Percentiles rank a stretch among this genome's conserved stretches.
Conservation (phyloP, 2,797 vertebrate species). For the Aeoliscus strigatus region DNA sequence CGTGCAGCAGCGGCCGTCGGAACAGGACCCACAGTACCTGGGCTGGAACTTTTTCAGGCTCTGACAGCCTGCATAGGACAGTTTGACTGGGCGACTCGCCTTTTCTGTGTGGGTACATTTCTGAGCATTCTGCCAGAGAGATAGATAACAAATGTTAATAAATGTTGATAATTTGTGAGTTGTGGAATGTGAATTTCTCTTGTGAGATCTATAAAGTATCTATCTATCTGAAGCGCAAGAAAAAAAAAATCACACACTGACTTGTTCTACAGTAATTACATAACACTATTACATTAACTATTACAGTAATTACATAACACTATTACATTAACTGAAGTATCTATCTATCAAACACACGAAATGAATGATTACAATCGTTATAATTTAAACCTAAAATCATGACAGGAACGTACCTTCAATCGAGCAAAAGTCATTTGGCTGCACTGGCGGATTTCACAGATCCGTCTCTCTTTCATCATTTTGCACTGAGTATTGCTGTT, state of each 20-base stretch:
- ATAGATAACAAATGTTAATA: constrained; percentile 3
- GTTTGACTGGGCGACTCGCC: constrained; percentile 64
- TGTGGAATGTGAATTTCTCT: no score
- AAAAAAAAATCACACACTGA: no score
- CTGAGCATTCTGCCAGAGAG: constrained; percentile 77
- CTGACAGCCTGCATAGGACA: constrained; percentile 77
- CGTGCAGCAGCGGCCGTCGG: constrained; percentile 81
- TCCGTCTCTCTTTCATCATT: constrained; percentile 80
- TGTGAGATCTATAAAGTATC: no score
- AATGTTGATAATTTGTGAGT: background rate
- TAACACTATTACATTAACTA: background rate
- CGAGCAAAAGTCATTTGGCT: constrained; percentile 61
- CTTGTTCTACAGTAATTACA: no score
- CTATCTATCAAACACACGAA: no score
- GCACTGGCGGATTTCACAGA: constrained; percentile 86
- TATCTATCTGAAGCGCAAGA: no score
- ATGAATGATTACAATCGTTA: background rate
- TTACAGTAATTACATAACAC: no score
- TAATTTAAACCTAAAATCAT: background rate
- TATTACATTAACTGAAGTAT: no score
- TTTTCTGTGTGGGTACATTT: constrained; percentile 80
- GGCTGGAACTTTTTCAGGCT: constrained; percentile 82
- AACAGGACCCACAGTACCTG: constrained; percentile 83
- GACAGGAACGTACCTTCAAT: constrained; percentile 70
- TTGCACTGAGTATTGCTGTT: constrained; percentile 81